Evolutionary conservation across 1,140 invertebrate genomes (phyloP).

Genomic region (Mya arenaria): DNA sequence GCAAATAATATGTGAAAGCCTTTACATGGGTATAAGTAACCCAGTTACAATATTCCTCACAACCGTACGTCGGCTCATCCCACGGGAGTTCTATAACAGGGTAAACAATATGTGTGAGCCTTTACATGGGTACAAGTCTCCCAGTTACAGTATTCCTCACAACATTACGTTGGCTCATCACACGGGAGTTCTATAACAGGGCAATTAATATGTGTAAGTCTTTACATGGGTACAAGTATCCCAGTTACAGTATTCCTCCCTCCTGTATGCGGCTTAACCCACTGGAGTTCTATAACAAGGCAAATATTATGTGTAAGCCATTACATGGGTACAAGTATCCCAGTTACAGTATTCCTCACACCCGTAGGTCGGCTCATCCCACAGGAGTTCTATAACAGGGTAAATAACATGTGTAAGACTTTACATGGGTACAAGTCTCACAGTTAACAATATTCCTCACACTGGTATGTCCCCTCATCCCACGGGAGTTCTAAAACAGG

Average conservation of each 20-base stretch:
- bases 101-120: no score
- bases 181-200: slow-evolving; percentile 91
- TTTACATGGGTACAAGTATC: no score
- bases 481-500: slow-evolving; percentile 95
- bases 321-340: no score
- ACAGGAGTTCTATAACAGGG: slow-evolving; percentile 90
- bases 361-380: slow-evolving; percentile 90
- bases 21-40: no score
- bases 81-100: slow-evolving; percentile 91
- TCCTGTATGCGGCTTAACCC: slow-evolving; percentile 91
- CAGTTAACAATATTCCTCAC: slow-evolving; percentile 89
- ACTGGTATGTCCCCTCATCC: slow-evolving; percentile 90
- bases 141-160: slow-evolving; percentile 90
- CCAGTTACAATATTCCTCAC: slow-evolving; percentile 90
- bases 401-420: no score
- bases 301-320: no score
- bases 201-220: no score
- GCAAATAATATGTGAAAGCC: no score
- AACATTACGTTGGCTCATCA: slow-evolving; percentile 90
- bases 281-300: slow-evolving; percentile 90
- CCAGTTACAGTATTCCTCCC: slow-evolving; percentile 90
- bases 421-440: no score
- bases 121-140: no score
- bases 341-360: slow-evolving; percentile 90
- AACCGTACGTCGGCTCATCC: slow-evolving; percentile 90